Base-by-base conservation (phyloP, 2,113 vertebrate genomes). In the Lepus timidus region DNA sequence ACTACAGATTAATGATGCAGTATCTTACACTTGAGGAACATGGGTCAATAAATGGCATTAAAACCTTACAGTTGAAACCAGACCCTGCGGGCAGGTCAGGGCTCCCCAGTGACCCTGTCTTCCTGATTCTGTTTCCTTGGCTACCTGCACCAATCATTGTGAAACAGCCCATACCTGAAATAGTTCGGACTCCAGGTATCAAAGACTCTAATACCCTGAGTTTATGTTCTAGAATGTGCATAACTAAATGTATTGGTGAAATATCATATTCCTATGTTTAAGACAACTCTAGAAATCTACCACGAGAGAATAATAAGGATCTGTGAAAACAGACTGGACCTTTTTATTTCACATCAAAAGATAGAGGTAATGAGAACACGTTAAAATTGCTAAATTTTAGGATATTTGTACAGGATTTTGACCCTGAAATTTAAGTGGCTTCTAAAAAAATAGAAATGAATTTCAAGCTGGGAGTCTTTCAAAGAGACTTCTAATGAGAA, bases 1-100 rank as follows among this genome's bases (percentile, higher is more conserved):
- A 51, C 81, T 29, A 70, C 64, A 78, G 68, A 91, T 93, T 90
- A 92, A 88, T 3, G 11, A 51, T 36, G 73, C 58, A 6, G 64
- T 31, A 12, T 31, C 33, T 68, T 82, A 58, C 85, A 27, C 82
- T 88, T 70, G 75, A 91, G 65, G 55, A 55, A 22, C 65, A 6
- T 61, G 90, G 80, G 76, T 19, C 84, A 29, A 10, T 79, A 58
- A 89, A 80, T 1, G 67, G 49, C 62, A 51, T 62, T 86, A 71
- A 44, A 68, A 73, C 61, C 14, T 88, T 61, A n/a, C 8, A 68
- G 83, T 71, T 79, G 36, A 31, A 31, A 64, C 51, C 0, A 6
- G 85, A n/a, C 52, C 75, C 51, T 55, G 83, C 58, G 39, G 25
- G 52, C 23, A 61, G 51, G 71, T 3, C 19, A 14, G 51, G 23